Base-by-base conservation (phyloP, 2,888 invertebrate species). In the Athalia rosae region DNA sequence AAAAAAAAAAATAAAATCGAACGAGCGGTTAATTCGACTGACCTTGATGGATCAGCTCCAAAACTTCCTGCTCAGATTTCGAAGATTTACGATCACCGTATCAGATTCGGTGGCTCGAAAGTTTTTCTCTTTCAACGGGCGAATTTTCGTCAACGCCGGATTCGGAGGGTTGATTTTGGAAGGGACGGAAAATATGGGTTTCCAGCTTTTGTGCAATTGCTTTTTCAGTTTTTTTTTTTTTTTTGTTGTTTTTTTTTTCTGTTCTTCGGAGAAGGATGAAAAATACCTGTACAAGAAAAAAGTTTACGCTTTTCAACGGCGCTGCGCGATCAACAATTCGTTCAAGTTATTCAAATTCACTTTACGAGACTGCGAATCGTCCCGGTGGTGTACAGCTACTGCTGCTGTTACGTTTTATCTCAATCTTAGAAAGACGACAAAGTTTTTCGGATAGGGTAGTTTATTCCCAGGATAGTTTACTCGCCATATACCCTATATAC, bases 331-430 rank as follows among this genome's bases (percentile, higher is more conserved):
- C 67, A 67, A 67, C 50, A 67, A 67, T 67, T 67, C 67, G 50
- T 45, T 43, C 71, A 71, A 58, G 71, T 71, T 71, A 43, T 58
- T 71, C 71, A 58, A 71, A 71, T 71, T 28, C 71, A 71, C 56
- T 71, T 71, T 71, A 50, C 56, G 11, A 58, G 13, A 43, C 58
- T 58, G 58, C 43, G 28, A 71, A 71, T 58, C 45, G 11, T 58
- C 58, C 28, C 58, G 41, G 71, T 13, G 41, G 71, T 13, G 71
- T 28, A 28, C 28, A 28, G 28, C 28, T 28, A 28, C 28, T 28
- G 28, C 28, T 28, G 28, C 28, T 2, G 28, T 28, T 28, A 28
- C 28, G 28, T 28, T 28, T 28, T 28, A 28, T 28, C 28, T 28
- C 28, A 28, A 28, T 28, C 43, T 58, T 71, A 45, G 8, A 58